These are phyloP conservation scores for Drosophila testacea DNA, from an alignment of 2,888 invertebrate genomes.

Conservation along the genomic window DNA sequence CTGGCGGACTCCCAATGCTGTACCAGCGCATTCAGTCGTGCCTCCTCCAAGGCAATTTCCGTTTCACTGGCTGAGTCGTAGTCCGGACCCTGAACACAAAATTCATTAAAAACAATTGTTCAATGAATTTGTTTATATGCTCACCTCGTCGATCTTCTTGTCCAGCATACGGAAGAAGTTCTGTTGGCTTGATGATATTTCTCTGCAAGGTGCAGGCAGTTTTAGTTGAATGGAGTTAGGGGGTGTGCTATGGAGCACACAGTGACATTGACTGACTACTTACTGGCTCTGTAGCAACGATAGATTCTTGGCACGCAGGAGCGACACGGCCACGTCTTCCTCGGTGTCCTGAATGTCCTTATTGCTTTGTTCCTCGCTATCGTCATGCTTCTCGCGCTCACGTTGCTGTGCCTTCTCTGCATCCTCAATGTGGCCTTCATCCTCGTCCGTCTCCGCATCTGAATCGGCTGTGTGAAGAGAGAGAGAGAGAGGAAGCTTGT, in stretches of 20 bases:
- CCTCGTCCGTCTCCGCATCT: constrained; percentile 85
- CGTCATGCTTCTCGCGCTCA: constrained; percentile 83
- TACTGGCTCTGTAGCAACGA: constrained; percentile 87
- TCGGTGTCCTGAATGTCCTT: constrained; percentile 83
- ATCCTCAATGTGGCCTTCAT: constrained; percentile 85
- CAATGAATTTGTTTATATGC: background rate
- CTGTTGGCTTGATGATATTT: constrained; percentile 94
- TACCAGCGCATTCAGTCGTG: constrained; percentile 89
- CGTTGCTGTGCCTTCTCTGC: constrained; percentile 82
- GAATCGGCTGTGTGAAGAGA: constrained; percentile 79
- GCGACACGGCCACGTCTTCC: constrained; percentile 85
- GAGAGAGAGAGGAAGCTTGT: background rate
- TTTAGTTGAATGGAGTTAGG: constrained; percentile 53
- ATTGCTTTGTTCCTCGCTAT: constrained; percentile 83
- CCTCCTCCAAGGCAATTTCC: constrained; percentile 89
- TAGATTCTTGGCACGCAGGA: constrained; percentile 86
- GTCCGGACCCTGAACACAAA: constrained; percentile 89
- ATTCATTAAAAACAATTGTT: background rate
- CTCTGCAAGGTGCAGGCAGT: constrained; percentile 87
- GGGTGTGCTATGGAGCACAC: constrained; percentile 14
- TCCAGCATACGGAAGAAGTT: constrained; percentile 97
- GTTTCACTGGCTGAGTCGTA: constrained; percentile 92
- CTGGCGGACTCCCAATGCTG: constrained; percentile 92
- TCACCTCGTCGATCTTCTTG: constrained; percentile 95
- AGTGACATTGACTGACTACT: constrained; percentile 68